These are phyloP conservation scores for Theretra japonica DNA, from an alignment of 2,888 invertebrate genomes.

Conservation along the genomic window DNA sequence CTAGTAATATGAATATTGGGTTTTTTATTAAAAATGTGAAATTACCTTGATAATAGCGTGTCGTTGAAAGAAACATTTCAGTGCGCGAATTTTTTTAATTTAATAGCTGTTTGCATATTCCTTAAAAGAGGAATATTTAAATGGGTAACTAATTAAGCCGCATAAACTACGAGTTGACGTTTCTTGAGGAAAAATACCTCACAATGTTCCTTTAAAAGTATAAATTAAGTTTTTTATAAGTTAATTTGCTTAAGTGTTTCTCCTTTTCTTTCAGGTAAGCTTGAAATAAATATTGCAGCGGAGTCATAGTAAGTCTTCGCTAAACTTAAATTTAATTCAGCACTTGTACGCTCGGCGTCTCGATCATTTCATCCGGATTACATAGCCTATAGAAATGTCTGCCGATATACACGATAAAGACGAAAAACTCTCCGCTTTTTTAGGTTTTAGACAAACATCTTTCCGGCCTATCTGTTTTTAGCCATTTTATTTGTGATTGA, in stretches of 20 bases:
- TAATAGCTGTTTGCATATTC: not conserved
- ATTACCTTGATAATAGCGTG: not conserved
- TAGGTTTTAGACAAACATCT: conserved; percentile 13
- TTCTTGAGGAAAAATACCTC: conserved; percentile 4
- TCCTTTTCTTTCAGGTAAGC: conserved; percentile 63
- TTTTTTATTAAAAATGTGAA: too few species aligned
- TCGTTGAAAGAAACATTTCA: not conserved
- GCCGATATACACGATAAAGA: not conserved
- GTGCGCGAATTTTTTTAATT: not conserved
- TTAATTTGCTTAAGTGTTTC: conserved; percentile 34
- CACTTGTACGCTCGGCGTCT: not conserved
- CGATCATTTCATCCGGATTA: conserved; percentile 14
- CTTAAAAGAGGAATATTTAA: not conserved
- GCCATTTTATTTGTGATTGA: conserved; percentile 35
- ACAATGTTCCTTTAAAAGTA: conserved; percentile 20
- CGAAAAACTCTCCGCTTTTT: not conserved
- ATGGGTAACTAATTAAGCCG: not conserved
- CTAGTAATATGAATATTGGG: too few species aligned
- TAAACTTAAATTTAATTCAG: conserved; percentile 22
- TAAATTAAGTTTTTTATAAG: conserved; percentile 24
- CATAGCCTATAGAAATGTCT: conserved; percentile 10
- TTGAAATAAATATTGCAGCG: conserved; percentile 32
- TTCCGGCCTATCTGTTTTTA: conserved; percentile 32
- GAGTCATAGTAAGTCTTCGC: conserved; percentile 36
- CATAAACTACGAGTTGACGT: conserved; percentile 6